A percentile compares a stretch with the other conserved stretches of the same genome.
Conservation (phyloP, 2,113 vertebrate genomes). For the Oncorhynchus masou region DNA sequence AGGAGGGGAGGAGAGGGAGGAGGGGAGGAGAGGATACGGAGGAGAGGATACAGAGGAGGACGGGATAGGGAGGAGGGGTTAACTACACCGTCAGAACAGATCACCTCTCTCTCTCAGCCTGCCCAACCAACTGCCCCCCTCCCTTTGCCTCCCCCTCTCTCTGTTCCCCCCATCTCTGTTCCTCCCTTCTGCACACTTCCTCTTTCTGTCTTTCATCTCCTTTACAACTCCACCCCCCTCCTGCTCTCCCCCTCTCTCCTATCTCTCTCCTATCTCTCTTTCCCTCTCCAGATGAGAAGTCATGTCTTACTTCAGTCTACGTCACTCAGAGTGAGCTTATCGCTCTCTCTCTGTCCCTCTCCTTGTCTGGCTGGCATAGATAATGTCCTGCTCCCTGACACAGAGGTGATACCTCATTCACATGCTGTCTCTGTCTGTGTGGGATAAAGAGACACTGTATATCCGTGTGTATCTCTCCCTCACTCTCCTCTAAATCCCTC, state of each 20-base stretch:
- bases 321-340: neutral
- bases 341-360: neutral
- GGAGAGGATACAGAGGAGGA: no score
- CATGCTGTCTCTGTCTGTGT: neutral
- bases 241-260: neutral
- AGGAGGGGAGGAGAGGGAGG: no score
- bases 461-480: neutral
- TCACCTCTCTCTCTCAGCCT: no score
- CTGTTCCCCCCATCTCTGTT: no score
- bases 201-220: no score
- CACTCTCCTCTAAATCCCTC: neutral
- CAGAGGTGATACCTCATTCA: neutral
- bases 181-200: no score
- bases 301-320: neutral
- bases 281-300: neutral
- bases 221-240: no score
- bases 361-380: neutral
- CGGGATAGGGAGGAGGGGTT: no score
- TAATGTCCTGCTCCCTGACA: neutral
- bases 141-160: no score
- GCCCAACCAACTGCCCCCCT: no score
- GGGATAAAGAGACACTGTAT: neutral
- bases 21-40: no score
- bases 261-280: neutral
- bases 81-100: no score